These are phyloP conservation scores for Hydrotaea cyrtoneurina DNA, from an alignment of 2,888 invertebrate genomes.

Conservation along the genomic window DNA sequence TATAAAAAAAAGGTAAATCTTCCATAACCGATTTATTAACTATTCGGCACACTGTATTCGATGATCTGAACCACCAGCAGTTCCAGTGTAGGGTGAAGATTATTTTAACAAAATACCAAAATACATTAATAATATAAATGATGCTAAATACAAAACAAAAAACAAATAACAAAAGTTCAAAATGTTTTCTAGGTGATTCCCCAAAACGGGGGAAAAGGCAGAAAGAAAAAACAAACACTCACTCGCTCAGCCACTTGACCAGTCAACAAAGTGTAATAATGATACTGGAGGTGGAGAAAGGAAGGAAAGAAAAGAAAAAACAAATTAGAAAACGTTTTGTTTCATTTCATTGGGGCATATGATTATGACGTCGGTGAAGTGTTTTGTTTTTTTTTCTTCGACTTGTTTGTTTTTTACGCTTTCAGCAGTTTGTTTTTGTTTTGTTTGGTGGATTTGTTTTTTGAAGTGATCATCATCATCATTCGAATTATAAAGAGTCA, in stretches of 20 bases:
- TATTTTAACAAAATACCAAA: too few relatives aligned
- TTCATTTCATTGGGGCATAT: not conserved
- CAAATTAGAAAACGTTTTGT: constrained; percentile 14
- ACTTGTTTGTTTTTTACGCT: not conserved
- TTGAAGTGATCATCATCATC: not conserved
- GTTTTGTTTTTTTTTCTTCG: constrained; percentile 14
- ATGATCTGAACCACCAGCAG: too few relatives aligned
- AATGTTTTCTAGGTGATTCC: constrained; percentile 36
- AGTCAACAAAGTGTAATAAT: constrained; percentile 6
- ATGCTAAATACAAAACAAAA: constrained; percentile 9
- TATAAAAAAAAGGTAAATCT: too few relatives aligned
- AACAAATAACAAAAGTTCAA: not conserved
- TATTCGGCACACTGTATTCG: too few relatives aligned
- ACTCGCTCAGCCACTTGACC: not conserved
- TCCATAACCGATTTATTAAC: too few relatives aligned
- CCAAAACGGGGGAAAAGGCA: constrained; percentile 30
- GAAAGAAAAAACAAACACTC: not conserved
- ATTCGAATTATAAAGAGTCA: not conserved
- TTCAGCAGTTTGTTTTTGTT: not conserved
- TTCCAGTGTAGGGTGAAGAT: too few relatives aligned
- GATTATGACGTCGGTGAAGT: constrained; percentile 37
- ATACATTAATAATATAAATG: too few relatives aligned
- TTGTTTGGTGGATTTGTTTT: not conserved
- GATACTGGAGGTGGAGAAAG: not conserved
- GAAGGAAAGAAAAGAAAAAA: too few relatives aligned